A percentile compares a stretch with the other conserved stretches of the same genome.
Conservation (phyloP, 35 echinoderm and acorn worm genomes). For the Chiridota heheva region DNA sequence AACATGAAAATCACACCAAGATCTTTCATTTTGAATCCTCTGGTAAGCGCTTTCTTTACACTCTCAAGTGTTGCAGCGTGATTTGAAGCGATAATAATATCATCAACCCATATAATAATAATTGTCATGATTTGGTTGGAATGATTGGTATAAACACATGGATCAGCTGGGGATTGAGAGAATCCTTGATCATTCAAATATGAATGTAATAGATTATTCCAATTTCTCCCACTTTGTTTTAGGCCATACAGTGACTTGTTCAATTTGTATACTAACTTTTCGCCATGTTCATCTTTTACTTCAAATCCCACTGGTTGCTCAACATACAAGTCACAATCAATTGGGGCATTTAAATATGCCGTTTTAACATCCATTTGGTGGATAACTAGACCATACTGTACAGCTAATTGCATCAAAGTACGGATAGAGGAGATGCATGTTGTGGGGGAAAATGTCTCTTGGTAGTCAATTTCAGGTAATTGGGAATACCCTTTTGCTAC, state of each 20-base stretch:
- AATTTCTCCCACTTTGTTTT: slow-evolving; percentile 62
- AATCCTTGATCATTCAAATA: slow-evolving; percentile 14
- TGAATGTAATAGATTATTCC: slow-evolving; percentile 65
- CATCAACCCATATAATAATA: slow-evolving; percentile 19
- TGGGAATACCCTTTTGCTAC: slow-evolving; percentile 37
- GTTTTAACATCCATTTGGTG: slow-evolving; percentile 57
- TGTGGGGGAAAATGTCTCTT: slow-evolving; percentile 38
- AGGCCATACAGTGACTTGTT: slow-evolving; percentile 58
- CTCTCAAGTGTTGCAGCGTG: background rate
- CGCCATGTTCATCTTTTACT: slow-evolving; percentile 1
- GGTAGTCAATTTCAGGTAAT: slow-evolving; percentile 32
- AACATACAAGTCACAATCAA: slow-evolving; percentile 53
- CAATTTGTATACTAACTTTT: slow-evolving; percentile 49
- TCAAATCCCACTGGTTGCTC: slow-evolving; percentile 45
- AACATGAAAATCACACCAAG: slow-evolving; percentile 20
- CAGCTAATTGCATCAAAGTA: slow-evolving; percentile 26
- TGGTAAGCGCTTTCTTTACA: slow-evolving; percentile 9
- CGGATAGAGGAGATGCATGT: background rate
- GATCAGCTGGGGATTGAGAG: slow-evolving; percentile 28
- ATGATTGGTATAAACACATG: slow-evolving; percentile 35
- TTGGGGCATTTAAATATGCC: slow-evolving; percentile 60
- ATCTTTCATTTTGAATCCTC: slow-evolving; percentile 36
- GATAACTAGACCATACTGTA: slow-evolving; percentile 44
- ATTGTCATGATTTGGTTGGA: background rate
- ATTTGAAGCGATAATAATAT: slow-evolving; percentile 24